Conservation (phyloP, 2,113 vertebrate species). For the Campylomormyrus numenius region DNA sequence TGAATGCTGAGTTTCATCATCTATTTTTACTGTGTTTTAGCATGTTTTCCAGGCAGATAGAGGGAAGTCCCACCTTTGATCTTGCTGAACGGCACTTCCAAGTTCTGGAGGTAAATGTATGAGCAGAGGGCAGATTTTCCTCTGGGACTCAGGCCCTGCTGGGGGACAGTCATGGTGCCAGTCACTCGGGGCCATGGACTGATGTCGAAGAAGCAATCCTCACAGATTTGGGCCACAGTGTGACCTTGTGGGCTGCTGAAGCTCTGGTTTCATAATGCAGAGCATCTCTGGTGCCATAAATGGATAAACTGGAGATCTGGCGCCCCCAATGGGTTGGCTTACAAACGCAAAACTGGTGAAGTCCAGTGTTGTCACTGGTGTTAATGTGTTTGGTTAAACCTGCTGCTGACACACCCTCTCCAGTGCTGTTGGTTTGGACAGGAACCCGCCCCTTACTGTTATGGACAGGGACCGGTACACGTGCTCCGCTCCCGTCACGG, state of each 20-base stretch:
- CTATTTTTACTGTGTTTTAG: background rate
- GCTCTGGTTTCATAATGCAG: background rate
- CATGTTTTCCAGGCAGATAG: background rate
- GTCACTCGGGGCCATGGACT: background rate
- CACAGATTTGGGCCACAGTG: background rate
- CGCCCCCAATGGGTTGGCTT: background rate
- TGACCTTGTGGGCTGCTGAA: background rate
- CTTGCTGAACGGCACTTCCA: constrained; percentile 81
- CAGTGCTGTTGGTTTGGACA: background rate
- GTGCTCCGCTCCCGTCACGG: constrained; percentile 60
- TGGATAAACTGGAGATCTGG: background rate
- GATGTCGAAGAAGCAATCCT: background rate
- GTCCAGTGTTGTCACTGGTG: background rate
- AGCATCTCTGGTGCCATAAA: background rate
- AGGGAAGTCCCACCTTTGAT: constrained; percentile 69
- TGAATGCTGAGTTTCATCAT: background rate
- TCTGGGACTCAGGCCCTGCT: constrained; percentile 61
- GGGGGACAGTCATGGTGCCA: constrained; percentile 29
- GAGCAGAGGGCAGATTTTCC: constrained; percentile 69
- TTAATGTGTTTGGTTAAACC: background rate
- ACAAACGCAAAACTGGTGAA: background rate
- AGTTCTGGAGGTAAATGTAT: constrained; percentile 76
- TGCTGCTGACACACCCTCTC: background rate
- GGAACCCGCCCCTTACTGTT: constrained; percentile 64
- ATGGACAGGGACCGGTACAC: constrained; percentile 67